phyloP scores from a whole-genome alignment of 1,140 invertebrate genomes.

The Telenomus remus region DNA sequence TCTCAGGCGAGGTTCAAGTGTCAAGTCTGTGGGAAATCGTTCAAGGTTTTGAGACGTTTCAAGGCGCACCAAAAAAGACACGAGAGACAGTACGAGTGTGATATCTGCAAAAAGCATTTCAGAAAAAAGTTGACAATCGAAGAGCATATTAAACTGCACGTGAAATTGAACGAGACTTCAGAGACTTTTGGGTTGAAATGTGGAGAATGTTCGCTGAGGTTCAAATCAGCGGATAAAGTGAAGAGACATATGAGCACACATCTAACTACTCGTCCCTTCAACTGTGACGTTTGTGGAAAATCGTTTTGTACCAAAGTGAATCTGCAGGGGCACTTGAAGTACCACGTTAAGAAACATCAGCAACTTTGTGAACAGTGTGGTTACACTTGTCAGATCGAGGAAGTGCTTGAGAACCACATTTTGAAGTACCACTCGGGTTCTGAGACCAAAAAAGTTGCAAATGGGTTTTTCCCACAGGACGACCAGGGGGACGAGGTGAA shows the following conservation, averaged over 20 bases:
- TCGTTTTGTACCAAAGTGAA: not conserved
- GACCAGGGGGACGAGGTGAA: slow-evolving; percentile 21
- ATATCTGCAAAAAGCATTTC: slow-evolving; percentile 17
- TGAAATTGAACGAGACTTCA: not conserved
- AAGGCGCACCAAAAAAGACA: slow-evolving; percentile 8
- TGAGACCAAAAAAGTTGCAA: not conserved
- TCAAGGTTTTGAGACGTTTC: not conserved
- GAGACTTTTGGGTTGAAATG: slow-evolving; percentile 13
- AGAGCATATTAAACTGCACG: slow-evolving; percentile 10
- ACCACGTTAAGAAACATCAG: slow-evolving; percentile 8
- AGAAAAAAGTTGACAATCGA: not conserved
- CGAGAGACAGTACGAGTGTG: slow-evolving; percentile 1
- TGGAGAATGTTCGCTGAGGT: not conserved
- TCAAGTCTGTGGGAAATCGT: not conserved
- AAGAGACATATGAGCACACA: slow-evolving; percentile 14
- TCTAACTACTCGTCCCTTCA: not conserved
- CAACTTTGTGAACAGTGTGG: slow-evolving; percentile 44
- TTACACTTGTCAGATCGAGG: slow-evolving; percentile 21
- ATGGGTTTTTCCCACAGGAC: slow-evolving; percentile 23
- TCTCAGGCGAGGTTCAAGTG: slow-evolving; percentile 17
- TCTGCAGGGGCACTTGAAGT: slow-evolving; percentile 5
- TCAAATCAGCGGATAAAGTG: slow-evolving; percentile 1
- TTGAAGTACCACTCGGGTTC: slow-evolving; percentile 19
- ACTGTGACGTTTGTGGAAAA: slow-evolving; percentile 7
- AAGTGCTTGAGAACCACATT: slow-evolving; percentile 35